Percentiles rank a stretch among this genome's conserved stretches.
These are phyloP conservation scores for Sebastiscus tertius DNA, from an alignment of 2,797 vertebrate genomes.

Conservation along the genomic window DNA sequence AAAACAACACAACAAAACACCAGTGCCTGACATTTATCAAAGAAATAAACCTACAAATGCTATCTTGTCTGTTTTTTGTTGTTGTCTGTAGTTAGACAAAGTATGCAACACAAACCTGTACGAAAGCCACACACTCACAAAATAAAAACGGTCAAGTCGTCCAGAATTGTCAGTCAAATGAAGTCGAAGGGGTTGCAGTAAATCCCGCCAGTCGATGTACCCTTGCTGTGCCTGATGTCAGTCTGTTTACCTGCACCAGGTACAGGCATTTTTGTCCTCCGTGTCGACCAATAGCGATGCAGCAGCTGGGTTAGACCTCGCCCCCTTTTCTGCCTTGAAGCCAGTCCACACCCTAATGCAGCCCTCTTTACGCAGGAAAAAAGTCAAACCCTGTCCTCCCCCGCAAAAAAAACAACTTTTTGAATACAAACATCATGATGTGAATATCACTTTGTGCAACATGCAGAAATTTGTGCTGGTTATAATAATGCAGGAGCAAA, in stretches of 20 bases:
- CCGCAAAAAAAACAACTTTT: conserved; percentile 13
- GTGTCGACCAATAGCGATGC: conserved; percentile 81
- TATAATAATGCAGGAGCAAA: not conserved
- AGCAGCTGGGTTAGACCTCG: conserved; percentile 58
- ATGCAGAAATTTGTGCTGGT: not conserved
- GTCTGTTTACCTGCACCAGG: conserved; percentile 84
- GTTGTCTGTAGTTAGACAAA: not conserved
- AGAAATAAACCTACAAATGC: conserved; percentile 1
- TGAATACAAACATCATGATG: conserved; percentile 37
- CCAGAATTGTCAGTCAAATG: not conserved
- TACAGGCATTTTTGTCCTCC: conserved; percentile 84
- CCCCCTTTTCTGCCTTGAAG: conserved; percentile 63
- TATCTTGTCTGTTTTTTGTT: not conserved
- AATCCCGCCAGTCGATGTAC: conserved; percentile 54
- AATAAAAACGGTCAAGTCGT: conserved; percentile 12
- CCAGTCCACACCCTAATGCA: conserved; percentile 74
- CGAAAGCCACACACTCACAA: conserved; percentile 8
- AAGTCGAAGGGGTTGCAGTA: conserved; percentile 32
- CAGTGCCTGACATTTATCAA: not conserved
- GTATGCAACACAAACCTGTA: conserved; percentile 46
- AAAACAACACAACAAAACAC: conserved; percentile 9
- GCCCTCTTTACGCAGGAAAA: conserved; percentile 34
- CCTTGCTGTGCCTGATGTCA: conserved; percentile 65
- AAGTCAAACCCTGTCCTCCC: conserved; percentile 33
- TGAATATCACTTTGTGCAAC: conserved; percentile 11